These are phyloP conservation scores for Solenopsis fugax DNA, from an alignment of 1,140 invertebrate species.

Conservation along the genomic window DNA sequence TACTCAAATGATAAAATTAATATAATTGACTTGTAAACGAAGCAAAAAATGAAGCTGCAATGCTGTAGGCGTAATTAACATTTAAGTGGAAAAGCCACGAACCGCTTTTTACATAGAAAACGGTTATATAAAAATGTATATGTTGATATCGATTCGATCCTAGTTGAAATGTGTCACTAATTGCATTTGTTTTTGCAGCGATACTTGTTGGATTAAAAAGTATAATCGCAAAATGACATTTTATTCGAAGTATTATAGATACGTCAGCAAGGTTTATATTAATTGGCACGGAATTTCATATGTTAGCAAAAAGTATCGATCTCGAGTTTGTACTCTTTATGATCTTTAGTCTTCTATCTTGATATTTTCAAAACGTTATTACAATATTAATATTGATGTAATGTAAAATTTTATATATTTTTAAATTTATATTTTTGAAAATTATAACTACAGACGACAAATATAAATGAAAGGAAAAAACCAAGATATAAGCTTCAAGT, in stretches of 20 bases:
- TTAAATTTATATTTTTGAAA: neutral
- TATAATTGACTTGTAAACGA: neutral
- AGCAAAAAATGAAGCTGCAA: neutral
- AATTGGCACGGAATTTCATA: conserved; percentile 20
- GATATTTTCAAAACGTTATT: neutral
- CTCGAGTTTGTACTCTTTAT: neutral
- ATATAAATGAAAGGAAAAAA: neutral
- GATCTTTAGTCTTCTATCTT: neutral
- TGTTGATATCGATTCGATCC: conserved; percentile 3
- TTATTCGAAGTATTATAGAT: neutral
- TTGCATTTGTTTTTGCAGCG: conserved; percentile 14
- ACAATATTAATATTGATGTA: neutral
- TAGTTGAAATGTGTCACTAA: conserved; percentile 18
- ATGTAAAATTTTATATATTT: neutral
- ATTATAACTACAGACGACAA: neutral
- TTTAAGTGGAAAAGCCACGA: neutral
- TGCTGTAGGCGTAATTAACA: conserved; percentile 1
- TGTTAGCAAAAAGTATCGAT: neutral
- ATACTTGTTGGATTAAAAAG: conserved; percentile 13
- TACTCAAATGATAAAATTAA: neutral
- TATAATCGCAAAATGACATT: neutral
- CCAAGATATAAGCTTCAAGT: neutral
- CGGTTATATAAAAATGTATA: conserved; percentile 14
- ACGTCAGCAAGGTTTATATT: neutral
- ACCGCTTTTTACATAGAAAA: conserved; percentile 7